A percentile compares a stretch with the other conserved stretches of the same genome.
phyloP scores from a whole-genome alignment of 2,797 vertebrate genomes.

The Paramormyrops hopkinsi region DNA sequence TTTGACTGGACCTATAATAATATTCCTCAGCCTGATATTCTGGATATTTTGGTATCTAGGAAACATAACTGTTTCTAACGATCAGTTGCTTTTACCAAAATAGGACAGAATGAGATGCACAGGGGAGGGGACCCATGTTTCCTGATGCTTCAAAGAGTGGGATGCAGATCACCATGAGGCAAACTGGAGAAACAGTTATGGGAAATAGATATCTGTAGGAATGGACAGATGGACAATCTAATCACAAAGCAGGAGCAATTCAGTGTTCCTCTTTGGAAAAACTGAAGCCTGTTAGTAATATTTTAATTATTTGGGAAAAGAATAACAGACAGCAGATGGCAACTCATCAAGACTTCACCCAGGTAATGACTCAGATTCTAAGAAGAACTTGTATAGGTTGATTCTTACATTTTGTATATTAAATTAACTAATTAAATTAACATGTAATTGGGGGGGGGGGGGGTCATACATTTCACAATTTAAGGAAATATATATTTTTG shows the following conservation, averaged over 20 bases:
- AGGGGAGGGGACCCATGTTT: not conserved
- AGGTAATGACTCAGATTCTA: not conserved
- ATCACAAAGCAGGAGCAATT: not conserved
- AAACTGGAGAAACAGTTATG: not conserved
- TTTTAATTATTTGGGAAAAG: not conserved
- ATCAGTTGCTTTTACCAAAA: constrained; percentile 47
- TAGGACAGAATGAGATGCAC: not conserved
- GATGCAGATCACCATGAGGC: not conserved
- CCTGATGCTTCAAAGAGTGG: not conserved
- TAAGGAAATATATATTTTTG: not conserved
- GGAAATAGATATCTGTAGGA: not conserved
- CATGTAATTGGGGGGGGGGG: not conserved
- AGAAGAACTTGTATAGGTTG: not conserved
- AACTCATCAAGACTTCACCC: not conserved
- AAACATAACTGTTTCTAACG: constrained; percentile 62
- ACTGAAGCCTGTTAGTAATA: not conserved
- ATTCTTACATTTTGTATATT: not conserved
- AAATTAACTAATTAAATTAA: not conserved
- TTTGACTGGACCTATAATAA: constrained; percentile 67
- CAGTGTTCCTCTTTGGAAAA: not conserved
- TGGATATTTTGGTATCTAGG: constrained; percentile 84
- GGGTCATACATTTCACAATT: not conserved
- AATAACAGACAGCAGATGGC: not conserved
- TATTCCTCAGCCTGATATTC: constrained; percentile 74
- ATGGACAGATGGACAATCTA: not conserved